phyloP scores from a whole-genome alignment of 2,113 vertebrate species.

The Ibidorhyncha struthersii region DNA sequence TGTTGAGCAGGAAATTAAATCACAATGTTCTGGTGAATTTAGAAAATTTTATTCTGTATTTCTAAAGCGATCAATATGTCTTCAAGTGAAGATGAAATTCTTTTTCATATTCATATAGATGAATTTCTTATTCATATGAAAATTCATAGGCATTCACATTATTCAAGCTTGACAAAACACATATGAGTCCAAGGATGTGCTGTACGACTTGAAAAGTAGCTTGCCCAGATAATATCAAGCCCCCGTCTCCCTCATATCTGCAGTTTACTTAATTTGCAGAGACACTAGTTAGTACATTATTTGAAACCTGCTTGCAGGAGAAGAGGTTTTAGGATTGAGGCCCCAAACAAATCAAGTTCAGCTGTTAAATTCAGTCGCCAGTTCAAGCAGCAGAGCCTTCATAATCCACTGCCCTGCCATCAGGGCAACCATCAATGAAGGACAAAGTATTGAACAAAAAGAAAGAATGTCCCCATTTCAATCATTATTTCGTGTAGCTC shows the following conservation, averaged over 20 bases:
- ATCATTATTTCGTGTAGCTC: not conserved
- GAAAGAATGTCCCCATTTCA: not conserved
- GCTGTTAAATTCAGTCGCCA: not conserved
- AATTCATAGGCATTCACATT: conserved; percentile 23
- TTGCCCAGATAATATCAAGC: not conserved
- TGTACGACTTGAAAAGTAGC: not conserved
- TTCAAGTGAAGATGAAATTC: conserved; percentile 21
- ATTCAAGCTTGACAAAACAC: conserved; percentile 16
- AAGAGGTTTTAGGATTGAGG: not conserved
- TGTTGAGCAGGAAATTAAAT: conserved; percentile 18
- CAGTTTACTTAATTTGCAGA: not conserved
- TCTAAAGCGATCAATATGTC: not conserved
- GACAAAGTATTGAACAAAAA: not conserved
- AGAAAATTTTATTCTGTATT: not conserved
- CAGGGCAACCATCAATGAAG: not conserved
- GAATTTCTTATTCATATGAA: conserved; percentile 42
- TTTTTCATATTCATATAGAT: conserved; percentile 21
- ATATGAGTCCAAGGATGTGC: conserved; percentile 7
- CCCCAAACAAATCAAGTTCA: not conserved
- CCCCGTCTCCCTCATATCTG: not conserved
- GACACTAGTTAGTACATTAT: not conserved
- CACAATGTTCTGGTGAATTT: conserved; percentile 21
- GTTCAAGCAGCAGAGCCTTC: not conserved
- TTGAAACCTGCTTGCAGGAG: not conserved
- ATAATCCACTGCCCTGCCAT: not conserved